Base-by-base conservation (phyloP, 2,797 vertebrate species). In the Cirrhinus molitorella region DNA sequence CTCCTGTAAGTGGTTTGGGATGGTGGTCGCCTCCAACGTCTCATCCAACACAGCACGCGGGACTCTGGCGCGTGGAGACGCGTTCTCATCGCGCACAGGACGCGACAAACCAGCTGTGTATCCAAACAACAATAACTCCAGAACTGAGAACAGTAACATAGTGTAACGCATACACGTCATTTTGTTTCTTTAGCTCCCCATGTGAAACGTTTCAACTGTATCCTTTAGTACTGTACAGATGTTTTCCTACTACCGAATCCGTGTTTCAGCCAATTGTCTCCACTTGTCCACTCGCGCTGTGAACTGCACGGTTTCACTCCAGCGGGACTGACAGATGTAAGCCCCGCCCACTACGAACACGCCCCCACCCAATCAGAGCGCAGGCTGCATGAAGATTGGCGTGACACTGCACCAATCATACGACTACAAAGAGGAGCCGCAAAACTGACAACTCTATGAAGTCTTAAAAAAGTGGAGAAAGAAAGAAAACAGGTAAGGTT, bases 61-160 rank as follows among this genome's bases (percentile, higher is more conserved):
- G 45, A 71, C 47, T 75, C 76, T 83, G 61, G 40, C 80, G 76
- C 63, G 82, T 9, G 21, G 37, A 59, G 77, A 75, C 40, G 47
- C 68, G 57, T 45, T 81, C 25, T 67, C 74, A 45, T 77, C 66
- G 75, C 55, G 28, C 17, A 59, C 66, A 55, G 51, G 71, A 59
- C 53, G 75, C 79, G 66, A 75, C 80, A 70, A 77, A 59, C 59
- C 80, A 78, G 82, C 82, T 80, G 86, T 63, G 59, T 85, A 80
- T 65, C 71, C 76, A 53, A 87, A 76, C 84, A 89, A 82, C 63
- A 88, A 37, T 31, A 89, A 87, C 88, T 88, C 71, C 72, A 83
- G 74, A 71, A 87, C 66, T 77, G 84, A 74, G 49, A 86, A 70
- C 40, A 83, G 70, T 85, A 81, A 73, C 88, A 89, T 87, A 81